Percentiles rank a stretch among this genome's conserved stretches.
Evolutionary conservation across 2,888 invertebrate species (phyloP).

Genomic region (Venusia cambrica): DNA sequence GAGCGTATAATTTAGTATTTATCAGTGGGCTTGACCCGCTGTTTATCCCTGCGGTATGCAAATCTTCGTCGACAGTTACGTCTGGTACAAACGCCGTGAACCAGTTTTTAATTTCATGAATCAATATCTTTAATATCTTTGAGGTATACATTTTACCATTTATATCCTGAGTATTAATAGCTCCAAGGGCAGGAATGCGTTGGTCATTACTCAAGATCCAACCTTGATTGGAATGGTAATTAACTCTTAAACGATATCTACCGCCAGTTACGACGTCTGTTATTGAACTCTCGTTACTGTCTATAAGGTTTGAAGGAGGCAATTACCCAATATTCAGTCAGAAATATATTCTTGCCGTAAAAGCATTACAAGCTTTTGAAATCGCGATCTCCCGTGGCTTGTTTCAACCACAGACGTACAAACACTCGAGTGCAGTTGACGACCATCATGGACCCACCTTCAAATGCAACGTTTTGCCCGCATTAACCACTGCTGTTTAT

Average conservation of each 20-base stretch:
- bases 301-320: too few relatives aligned
- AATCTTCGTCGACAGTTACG: constrained; percentile 39
- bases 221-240: constrained; percentile 7
- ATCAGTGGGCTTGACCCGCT: constrained; percentile 49
- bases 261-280: too few relatives aligned
- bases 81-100: constrained; percentile 21
- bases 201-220: neutral
- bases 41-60: constrained; percentile 62
- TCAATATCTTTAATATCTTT: constrained; percentile 7
- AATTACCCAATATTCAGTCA: too few relatives aligned
- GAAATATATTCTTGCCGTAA: too few relatives aligned
- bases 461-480: constrained; percentile 28
- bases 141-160: constrained; percentile 6
- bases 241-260: too few relatives aligned
- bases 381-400: constrained; percentile 15
- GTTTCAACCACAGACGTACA: constrained; percentile 25
- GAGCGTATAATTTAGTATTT: constrained; percentile 53
- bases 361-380: neutral
- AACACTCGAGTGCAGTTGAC: constrained; percentile 32
- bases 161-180: constrained; percentile 7
- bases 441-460: constrained; percentile 22
- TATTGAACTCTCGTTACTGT: too few relatives aligned
- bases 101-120: constrained; percentile 18
- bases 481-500: constrained; percentile 10
- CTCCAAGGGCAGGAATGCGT: constrained; percentile 5